Conservation (phyloP, 2,797 vertebrate genomes). For the Danio choprae region DNA sequence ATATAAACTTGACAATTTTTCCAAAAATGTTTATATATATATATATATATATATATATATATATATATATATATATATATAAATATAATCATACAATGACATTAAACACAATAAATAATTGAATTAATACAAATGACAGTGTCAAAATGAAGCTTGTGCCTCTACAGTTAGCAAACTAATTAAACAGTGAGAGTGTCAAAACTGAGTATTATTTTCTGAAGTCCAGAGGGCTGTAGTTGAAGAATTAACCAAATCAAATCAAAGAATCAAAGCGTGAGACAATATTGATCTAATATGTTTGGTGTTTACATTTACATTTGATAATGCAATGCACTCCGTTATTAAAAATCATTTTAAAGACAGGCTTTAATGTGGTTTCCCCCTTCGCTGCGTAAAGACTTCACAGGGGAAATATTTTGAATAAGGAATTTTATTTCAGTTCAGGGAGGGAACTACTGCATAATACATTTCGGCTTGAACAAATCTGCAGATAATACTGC, state of each 20-base stretch:
- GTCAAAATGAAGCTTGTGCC: neutral
- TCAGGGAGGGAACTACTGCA: constrained; percentile 10
- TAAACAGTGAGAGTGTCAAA: no score
- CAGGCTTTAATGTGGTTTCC: constrained; percentile 23
- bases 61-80: no score
- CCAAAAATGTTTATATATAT: no score
- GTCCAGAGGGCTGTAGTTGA: neutral
- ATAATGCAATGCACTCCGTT: neutral
- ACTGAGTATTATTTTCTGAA: neutral
- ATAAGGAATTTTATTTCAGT: constrained; percentile 40
- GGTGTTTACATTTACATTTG: neutral
- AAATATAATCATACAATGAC: no score
- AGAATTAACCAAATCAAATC: neutral
- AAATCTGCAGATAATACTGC: constrained; percentile 45
- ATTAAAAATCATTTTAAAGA: constrained; percentile 7
- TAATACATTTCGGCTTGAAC: constrained; percentile 41
- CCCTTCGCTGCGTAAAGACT: neutral
- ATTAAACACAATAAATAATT: constrained; percentile 6
- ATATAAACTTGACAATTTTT: neutral
- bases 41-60: no score
- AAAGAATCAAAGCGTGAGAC: neutral
- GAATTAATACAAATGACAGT: neutral
- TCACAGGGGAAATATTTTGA: constrained; percentile 31
- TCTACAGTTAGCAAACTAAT: neutral
- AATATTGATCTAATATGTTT: neutral